Percentiles rank a stretch among this genome's conserved stretches.
These are phyloP conservation scores for Pycnomerus fuliginosus DNA, from an alignment of 2,888 invertebrate species.

Conservation along the genomic window DNA sequence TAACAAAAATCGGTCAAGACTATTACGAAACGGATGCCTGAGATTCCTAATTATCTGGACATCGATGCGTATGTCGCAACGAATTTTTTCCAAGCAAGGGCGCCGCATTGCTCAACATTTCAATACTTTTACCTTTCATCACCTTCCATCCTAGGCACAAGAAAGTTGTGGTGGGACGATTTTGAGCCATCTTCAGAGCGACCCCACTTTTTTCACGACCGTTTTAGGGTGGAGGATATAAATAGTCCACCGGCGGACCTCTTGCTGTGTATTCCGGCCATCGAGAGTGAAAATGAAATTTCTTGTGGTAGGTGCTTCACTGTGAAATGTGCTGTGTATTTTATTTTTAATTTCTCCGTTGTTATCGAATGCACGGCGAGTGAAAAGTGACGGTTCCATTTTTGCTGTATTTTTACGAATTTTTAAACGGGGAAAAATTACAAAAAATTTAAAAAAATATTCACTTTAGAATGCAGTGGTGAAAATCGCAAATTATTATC, in stretches of 20 bases:
- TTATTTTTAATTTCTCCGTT: too few species aligned
- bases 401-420: conserved; percentile 4
- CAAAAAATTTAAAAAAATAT: background rate
- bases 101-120: conserved; percentile 16
- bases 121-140: conserved; percentile 21
- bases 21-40: too few species aligned
- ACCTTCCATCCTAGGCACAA: conserved; percentile 8
- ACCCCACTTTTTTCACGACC: conserved; percentile 10
- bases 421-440: conserved; percentile 9
- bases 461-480: background rate
- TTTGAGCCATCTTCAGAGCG: conserved; percentile 8
- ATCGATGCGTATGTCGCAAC: too few species aligned
- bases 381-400: background rate
- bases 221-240: conserved; percentile 19
- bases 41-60: too few species aligned
- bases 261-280: conserved; percentile 7
- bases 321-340: conserved; percentile 10
- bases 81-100: conserved; percentile 11
- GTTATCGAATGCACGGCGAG: background rate
- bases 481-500: too few species aligned
- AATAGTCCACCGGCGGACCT: conserved; percentile 5
- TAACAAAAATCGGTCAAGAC: too few species aligned
- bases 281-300: conserved; percentile 32
- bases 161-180: conserved; percentile 10
- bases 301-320: conserved; percentile 40